Conservation (phyloP, 2,113 vertebrate species). For the Cichladusa arquata region DNA sequence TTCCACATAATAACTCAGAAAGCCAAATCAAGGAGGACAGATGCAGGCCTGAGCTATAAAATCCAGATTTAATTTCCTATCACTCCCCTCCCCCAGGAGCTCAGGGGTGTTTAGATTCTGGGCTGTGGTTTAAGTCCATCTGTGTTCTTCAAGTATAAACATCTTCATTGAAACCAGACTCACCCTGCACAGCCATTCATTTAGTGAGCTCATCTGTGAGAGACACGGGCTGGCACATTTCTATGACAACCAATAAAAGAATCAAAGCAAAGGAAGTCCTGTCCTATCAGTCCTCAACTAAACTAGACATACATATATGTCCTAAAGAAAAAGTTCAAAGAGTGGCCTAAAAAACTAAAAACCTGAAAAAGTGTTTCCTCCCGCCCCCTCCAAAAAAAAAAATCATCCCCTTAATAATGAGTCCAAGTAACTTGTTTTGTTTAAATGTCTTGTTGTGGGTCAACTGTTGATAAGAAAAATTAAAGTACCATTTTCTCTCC, state of each 20-base stretch:
- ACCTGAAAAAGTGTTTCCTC: not conserved
- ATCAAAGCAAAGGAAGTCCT: not conserved
- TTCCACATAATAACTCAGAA: not conserved
- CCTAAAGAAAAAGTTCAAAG: not conserved
- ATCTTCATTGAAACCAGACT: constrained; percentile 66
- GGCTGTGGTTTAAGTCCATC: constrained; percentile 54
- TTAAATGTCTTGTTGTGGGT: not conserved
- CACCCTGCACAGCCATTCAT: constrained; percentile 46
- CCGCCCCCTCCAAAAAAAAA: not conserved
- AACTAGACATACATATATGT: not conserved
- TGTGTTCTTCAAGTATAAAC: constrained; percentile 65
- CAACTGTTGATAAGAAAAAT: not conserved
- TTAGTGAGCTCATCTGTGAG: constrained; percentile 58
- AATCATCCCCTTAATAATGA: not conserved
- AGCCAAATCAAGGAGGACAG: constrained; percentile 39
- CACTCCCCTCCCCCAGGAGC: constrained; percentile 5
- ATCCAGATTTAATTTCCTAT: constrained; percentile 59
- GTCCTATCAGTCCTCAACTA: not conserved
- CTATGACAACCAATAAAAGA: constrained; percentile 39
- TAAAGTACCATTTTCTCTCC: not conserved
- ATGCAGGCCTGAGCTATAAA: constrained; percentile 33
- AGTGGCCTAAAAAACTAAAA: not conserved
- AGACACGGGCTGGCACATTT: constrained; percentile 63
- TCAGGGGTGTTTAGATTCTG: constrained; percentile 38
- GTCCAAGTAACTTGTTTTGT: not conserved